Evolutionary conservation across 2,888 invertebrate species (phyloP).

Genomic region (Hecatera dysodea): DNA sequence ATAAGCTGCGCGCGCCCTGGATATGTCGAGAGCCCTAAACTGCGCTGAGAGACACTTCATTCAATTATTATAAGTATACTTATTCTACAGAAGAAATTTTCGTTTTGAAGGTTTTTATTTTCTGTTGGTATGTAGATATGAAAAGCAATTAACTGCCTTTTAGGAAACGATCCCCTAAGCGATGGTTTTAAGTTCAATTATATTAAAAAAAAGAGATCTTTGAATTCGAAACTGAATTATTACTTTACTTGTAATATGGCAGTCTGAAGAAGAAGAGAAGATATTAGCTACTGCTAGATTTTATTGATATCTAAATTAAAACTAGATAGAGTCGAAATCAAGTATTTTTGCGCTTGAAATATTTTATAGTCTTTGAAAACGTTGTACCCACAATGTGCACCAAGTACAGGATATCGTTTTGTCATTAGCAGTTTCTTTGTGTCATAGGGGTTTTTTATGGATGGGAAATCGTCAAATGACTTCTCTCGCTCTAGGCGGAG

Average conservation of each 20-base stretch:
- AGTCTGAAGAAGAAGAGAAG: background rate
- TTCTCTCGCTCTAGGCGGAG: too few relatives aligned
- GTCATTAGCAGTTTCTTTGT: too few relatives aligned
- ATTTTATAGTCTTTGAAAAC: too few relatives aligned
- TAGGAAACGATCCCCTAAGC: background rate
- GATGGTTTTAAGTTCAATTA: background rate
- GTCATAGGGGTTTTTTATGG: too few relatives aligned
- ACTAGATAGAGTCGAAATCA: background rate
- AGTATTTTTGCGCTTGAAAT: background rate
- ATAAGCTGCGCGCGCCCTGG: background rate
- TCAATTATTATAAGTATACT: slow-evolving; percentile 32
- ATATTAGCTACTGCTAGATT: background rate
- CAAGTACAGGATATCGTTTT: too few relatives aligned
- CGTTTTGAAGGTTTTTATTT: slow-evolving; percentile 9
- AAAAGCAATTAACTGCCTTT: slow-evolving; percentile 8
- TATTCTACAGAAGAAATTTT: slow-evolving; percentile 10
- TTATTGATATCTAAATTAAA: too few relatives aligned
- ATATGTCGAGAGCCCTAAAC: slow-evolving; percentile 27
- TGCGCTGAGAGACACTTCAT: slow-evolving; percentile 30
- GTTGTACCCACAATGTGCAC: too few relatives aligned
- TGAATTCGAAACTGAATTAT: background rate
- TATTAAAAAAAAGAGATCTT: background rate
- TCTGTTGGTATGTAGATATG: slow-evolving; percentile 13
- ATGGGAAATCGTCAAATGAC: too few relatives aligned
- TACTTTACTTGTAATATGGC: background rate